Conservation (phyloP, 2,888 invertebrate species). For the Chesias legatella region DNA sequence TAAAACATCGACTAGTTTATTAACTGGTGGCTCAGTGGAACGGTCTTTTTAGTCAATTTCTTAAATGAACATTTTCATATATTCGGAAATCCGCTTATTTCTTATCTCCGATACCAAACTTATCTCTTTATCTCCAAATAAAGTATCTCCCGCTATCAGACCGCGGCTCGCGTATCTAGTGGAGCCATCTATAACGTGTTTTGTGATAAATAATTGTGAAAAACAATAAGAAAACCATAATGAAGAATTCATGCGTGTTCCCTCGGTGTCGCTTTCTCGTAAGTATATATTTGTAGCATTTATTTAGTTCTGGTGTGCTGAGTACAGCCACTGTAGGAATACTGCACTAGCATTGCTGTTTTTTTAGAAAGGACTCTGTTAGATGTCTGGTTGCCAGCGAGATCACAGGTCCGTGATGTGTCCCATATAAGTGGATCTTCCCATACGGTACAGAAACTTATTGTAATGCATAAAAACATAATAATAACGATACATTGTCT, state of each 20-base stretch:
- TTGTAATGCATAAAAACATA: no score
- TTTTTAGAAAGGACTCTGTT: no score
- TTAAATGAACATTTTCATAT: neutral
- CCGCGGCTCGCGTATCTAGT: slow-evolving; percentile 9
- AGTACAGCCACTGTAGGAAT: no score
- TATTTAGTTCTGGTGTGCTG: no score
- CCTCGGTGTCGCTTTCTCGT: slow-evolving; percentile 59
- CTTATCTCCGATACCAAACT: slow-evolving; percentile 13
- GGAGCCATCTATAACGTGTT: slow-evolving; percentile 9
- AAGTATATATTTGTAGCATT: slow-evolving; percentile 40
- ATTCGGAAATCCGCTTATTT: slow-evolving; percentile 8
- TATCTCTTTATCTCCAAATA: slow-evolving; percentile 50
- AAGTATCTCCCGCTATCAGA: slow-evolving; percentile 16
- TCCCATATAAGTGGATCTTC: no score
- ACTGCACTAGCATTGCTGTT: no score
- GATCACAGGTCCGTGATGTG: no score
- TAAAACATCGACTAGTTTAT: no score
- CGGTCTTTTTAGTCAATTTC: neutral
- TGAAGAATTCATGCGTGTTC: slow-evolving; percentile 56
- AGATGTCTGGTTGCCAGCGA: no score
- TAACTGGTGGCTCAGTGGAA: no score
- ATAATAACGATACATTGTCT: no score
- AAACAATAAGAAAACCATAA: slow-evolving; percentile 28
- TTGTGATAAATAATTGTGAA: slow-evolving; percentile 5
- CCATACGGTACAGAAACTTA: no score